Conservation (phyloP, 2,797 vertebrate species). For the Orientallactaga sibirica region DNA sequence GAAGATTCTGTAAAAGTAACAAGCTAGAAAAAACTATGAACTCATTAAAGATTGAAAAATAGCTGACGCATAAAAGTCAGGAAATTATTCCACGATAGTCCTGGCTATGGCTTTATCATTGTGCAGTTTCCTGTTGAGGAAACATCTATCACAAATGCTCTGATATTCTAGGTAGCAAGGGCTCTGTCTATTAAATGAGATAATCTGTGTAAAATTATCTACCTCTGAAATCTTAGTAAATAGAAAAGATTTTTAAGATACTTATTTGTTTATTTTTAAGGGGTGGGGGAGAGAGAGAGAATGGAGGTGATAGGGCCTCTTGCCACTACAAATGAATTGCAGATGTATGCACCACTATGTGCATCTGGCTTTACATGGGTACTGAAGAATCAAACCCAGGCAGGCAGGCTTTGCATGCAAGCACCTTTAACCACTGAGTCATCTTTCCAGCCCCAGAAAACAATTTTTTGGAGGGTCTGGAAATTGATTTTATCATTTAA, state of each 20-base stretch:
- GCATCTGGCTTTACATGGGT: too few species aligned
- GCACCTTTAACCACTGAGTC: too few species aligned
- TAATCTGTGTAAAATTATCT: slow-evolving; percentile 23
- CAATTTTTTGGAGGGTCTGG: not conserved
- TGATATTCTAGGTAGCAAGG: slow-evolving; percentile 9
- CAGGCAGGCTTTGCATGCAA: too few species aligned
- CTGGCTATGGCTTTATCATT: not conserved
- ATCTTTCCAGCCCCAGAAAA: too few species aligned
- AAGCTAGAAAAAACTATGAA: slow-evolving; percentile 8
- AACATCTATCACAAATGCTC: slow-evolving; percentile 37
- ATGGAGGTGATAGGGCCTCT: too few species aligned
- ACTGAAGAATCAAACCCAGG: too few species aligned
- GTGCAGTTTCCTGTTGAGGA: not conserved
- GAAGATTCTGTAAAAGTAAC: slow-evolving; percentile 30
- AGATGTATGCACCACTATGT: too few species aligned
- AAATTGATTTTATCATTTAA: slow-evolving; percentile 56
- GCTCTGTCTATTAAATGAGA: slow-evolving; percentile 48
- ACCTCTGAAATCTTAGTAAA: slow-evolving; percentile 19
- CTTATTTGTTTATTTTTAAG: too few species aligned
- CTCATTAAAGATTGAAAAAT: slow-evolving; percentile 52
- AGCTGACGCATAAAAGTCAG: slow-evolving; percentile 51
- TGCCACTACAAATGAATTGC: too few species aligned
- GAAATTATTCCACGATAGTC: slow-evolving; percentile 21
- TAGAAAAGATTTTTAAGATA: not conserved
- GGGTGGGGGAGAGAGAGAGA: too few species aligned